phyloP scores from a whole-genome alignment of 2,113 vertebrate genomes.

The Clupea harengus region DNA sequence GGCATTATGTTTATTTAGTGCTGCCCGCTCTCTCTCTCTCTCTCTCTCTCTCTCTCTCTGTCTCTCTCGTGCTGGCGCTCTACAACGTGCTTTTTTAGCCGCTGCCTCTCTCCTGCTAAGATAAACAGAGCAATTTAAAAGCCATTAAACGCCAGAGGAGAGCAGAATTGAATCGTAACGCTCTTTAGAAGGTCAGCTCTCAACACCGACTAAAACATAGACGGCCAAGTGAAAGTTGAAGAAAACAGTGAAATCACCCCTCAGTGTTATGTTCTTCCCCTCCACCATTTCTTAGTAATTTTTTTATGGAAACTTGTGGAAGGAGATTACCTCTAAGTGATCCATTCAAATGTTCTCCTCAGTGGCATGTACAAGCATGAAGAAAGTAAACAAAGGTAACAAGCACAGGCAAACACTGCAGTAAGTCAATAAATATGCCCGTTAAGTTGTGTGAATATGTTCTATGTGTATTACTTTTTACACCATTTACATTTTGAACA shows the following conservation, averaged over 20 bases:
- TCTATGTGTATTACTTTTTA: too few species aligned
- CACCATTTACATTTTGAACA: too few species aligned
- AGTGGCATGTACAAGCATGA: too few species aligned
- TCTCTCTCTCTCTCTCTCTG: constrained; percentile 13
- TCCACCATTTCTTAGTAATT: too few species aligned
- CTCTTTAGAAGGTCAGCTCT: background rate
- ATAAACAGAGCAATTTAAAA: constrained; percentile 20
- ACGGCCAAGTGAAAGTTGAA: background rate
- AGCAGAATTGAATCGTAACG: constrained; percentile 1
- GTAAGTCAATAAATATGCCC: too few species aligned
- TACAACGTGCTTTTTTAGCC: background rate
- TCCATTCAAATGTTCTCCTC: too few species aligned
- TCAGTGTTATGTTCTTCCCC: background rate
- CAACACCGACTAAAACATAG: background rate
- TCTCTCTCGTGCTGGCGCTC: background rate
- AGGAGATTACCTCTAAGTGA: too few species aligned
- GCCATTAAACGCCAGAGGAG: constrained; percentile 9
- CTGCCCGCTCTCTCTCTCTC: constrained; percentile 4
- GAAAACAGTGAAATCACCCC: background rate
- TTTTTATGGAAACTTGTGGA: too few species aligned
- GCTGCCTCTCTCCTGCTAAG: background rate
- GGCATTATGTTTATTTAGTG: constrained; percentile 42
- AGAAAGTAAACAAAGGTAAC: too few species aligned
- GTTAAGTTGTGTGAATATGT: too few species aligned
- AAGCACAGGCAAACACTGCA: too few species aligned